Conservation (phyloP, 2,113 vertebrate genomes). For the Paedocypris sp. region DNA sequence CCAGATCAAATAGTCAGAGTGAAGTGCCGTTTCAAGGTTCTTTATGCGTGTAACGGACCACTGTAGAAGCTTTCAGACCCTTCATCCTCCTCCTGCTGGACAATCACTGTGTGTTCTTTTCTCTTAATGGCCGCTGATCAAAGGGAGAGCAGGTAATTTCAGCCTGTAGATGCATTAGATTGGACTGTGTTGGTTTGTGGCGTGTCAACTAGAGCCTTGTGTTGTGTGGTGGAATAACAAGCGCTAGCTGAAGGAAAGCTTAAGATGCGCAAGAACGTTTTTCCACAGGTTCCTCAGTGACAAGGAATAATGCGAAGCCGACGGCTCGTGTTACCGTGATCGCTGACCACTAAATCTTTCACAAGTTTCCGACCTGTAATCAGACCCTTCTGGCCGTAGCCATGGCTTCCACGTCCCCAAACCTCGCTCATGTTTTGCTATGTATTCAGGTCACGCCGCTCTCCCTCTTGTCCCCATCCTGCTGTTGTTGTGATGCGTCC, state of each 20-base stretch:
- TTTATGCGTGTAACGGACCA: background rate
- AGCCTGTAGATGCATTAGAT: constrained; percentile 34
- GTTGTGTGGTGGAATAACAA: no score
- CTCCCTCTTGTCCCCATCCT: background rate
- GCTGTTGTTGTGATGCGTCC: constrained; percentile 7
- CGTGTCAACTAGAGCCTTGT: background rate
- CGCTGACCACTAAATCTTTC: constrained; percentile 55
- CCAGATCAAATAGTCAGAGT: background rate
- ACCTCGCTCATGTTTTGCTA: background rate
- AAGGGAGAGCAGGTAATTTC: constrained; percentile 59
- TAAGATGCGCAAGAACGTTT: background rate
- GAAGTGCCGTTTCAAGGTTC: background rate
- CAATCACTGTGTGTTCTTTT: constrained; percentile 36
- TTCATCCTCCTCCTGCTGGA: constrained; percentile 2
- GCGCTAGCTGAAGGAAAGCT: no score
- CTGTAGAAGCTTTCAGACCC: background rate
- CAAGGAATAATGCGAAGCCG: constrained; percentile 7
- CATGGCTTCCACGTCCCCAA: constrained; percentile 2
- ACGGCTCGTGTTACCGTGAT: constrained; percentile 42
- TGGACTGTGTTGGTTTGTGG: constrained; percentile 24
- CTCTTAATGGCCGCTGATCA: constrained; percentile 35
- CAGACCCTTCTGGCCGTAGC: constrained; percentile 27
- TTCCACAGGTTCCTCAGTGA: background rate
- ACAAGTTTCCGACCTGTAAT: constrained; percentile 58
- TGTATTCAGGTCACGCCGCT: constrained; percentile 7